Base-by-base conservation (phyloP, 2,113 vertebrate species). In the Pygoscelis antarcticus region DNA sequence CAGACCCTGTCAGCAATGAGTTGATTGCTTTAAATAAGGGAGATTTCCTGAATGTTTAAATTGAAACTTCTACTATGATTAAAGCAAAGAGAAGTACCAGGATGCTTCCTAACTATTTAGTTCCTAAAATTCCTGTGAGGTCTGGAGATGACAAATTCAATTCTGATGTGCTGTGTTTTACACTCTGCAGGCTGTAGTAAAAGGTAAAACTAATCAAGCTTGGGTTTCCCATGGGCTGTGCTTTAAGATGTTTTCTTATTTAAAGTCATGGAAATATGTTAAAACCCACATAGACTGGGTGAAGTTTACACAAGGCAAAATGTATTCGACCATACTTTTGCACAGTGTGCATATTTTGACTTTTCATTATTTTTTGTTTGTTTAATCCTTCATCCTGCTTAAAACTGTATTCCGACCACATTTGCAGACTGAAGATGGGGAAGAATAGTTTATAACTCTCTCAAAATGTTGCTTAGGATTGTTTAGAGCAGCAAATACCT, bases 61-160 rank as follows among this genome's bases (percentile, higher is more conserved):
- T 98, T 98, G 98, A 98, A 98, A 98, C 98, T 98, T 98, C 98
- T 97, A 95, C 98, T 98, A 98, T 98, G 98, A 99, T 99, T 99
- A 99, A 98, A 98, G 98, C 97, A 97, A 98, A 97, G 97, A 98
- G 97, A 98, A 98, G 97, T 98, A 98, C 98, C 97, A 98, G 97
- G 98, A 98, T 98, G 97, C 98, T 98, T 98, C 98, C 98, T 98
- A 98, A 98, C 98, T 98, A 97, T 98, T 98, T 98, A 98, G 98
- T 98, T 98, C 98, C 98, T 98, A 97, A 98, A 98, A 98, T 98
- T 98, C 98, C 98, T 98, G 98, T 98, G 98, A 98, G 98, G 98
- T 98, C 98, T 98, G 96, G 97, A 98, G 96, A 98, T 98, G 98
- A 99, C 98, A 99, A 98, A 98, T 98, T 98, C 98, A 99, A 99